These are phyloP conservation scores for Rhincodon typus DNA, from an alignment of 2,797 vertebrate species.

Conservation along the genomic window DNA sequence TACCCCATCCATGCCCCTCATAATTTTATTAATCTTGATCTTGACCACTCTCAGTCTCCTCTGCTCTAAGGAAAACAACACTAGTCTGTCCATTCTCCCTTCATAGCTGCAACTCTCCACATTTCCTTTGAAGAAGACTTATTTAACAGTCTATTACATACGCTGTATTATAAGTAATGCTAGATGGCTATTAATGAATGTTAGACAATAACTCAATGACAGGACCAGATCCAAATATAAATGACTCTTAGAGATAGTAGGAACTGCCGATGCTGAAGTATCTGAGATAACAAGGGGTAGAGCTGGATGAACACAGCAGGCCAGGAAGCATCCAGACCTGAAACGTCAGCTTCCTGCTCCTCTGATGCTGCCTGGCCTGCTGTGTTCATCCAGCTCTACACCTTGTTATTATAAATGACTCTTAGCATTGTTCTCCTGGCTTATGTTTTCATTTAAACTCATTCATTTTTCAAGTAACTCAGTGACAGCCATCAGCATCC, in stretches of 20 bases:
- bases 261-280: too few relatives aligned
- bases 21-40: too few relatives aligned
- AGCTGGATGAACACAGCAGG: too few relatives aligned
- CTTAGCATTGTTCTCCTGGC: neutral
- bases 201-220: neutral
- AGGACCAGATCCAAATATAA: neutral
- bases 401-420: neutral
- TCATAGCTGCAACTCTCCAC: neutral
- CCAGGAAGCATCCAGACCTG: too few relatives aligned
- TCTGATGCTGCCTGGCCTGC: too few relatives aligned
- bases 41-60: too few relatives aligned
- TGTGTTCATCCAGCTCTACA: too few relatives aligned
- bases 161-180: neutral
- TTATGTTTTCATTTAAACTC: neutral
- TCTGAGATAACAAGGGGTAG: too few relatives aligned
- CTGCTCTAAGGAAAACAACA: too few relatives aligned
- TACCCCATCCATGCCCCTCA: too few relatives aligned
- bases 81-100: too few relatives aligned
- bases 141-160: neutral
- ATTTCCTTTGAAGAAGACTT: neutral
- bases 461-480: neutral
- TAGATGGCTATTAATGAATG: neutral
- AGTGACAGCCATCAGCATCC: neutral
- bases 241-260: neutral
- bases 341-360: too few relatives aligned